Evolutionary conservation across 2,888 invertebrate genomes (phyloP), one percentile per base, ranked within the genome.

Genomic region (Gastracanthus pulcherrimus): DNA sequence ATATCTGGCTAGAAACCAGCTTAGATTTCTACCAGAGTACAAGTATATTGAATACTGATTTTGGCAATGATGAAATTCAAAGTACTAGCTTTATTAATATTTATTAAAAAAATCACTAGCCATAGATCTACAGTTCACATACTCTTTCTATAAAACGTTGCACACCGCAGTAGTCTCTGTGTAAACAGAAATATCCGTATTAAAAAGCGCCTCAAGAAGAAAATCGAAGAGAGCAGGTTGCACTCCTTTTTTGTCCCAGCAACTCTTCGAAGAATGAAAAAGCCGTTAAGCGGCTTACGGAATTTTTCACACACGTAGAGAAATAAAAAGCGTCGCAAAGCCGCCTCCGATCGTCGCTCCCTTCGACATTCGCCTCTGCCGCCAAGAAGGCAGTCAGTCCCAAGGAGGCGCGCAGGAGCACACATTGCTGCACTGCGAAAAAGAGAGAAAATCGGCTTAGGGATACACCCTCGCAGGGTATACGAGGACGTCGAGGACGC

Each of bases 401-500:
- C n/a, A n/a, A n/a, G n/a, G n/a, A n/a, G n/a, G n/a, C n/a, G n/a
- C n/a, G n/a, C n/a, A n/a, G n/a, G 31, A n/a, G 60, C 29, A 26
- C 45, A 34, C 23, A 34, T 23, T 7, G 31, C 29, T 31, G 13
- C 13, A 34, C 11, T 5, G 66, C 6, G 16, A 62, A 38, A 58
- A 51, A 60, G 51, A 19, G 41, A 29, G 55, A 38, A 80, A 80
- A 80, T 80, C 76, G 76, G 76, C 76, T 76, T 66, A 80, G 55
- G 13, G 48, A 31, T 69, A 19, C 58, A 48, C 7, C 51, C 9
- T 13, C 13, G 34, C 16, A 36, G 23, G 0, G 19, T 23, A 6
- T 36, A 19, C 16, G 3, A 16, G 23, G 31, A 38, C 41, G 71
- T 45, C 34, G 62, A n/a, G 9, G 55, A 55, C 29, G 60, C 3